These are phyloP conservation scores for Geophilus truncorum DNA, from an alignment of 2,888 invertebrate genomes.

Conservation along the genomic window DNA sequence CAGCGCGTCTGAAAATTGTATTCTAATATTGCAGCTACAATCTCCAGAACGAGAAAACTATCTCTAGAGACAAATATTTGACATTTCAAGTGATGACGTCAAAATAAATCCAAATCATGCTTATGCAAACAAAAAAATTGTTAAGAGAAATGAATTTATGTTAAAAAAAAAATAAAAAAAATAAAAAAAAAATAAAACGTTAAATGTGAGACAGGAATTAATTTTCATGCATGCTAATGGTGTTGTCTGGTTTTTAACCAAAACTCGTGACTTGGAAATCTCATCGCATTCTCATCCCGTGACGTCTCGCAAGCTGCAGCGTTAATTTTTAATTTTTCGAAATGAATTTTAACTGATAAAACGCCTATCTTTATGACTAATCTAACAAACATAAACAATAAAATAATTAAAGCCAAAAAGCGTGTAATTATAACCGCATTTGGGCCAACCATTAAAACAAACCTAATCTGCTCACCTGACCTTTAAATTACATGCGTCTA, in stretches of 20 bases:
- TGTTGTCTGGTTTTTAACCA: background rate
- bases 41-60: background rate
- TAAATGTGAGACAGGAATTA: background rate
- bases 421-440: background rate
- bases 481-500: background rate
- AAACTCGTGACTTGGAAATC: background rate
- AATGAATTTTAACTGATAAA: background rate
- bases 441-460: background rate
- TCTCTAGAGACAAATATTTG: background rate
- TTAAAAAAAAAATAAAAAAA: no score
- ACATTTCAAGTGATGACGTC: background rate
- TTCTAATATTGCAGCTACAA: background rate
- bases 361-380: background rate
- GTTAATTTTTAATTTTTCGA: no score
- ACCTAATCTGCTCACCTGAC: background rate
- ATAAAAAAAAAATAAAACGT: no score
- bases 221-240: background rate
- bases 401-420: background rate
- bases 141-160: no score
- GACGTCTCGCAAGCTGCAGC: no score
- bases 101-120: background rate
- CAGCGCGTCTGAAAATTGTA: background rate
- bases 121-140: background rate
- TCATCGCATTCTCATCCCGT: no score
- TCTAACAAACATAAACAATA: background rate